A percentile compares a stretch with the other conserved stretches of the same genome.
These are phyloP conservation scores for Wasmannia auropunctata DNA, from an alignment of 1,140 invertebrate species.

Conservation along the genomic window DNA sequence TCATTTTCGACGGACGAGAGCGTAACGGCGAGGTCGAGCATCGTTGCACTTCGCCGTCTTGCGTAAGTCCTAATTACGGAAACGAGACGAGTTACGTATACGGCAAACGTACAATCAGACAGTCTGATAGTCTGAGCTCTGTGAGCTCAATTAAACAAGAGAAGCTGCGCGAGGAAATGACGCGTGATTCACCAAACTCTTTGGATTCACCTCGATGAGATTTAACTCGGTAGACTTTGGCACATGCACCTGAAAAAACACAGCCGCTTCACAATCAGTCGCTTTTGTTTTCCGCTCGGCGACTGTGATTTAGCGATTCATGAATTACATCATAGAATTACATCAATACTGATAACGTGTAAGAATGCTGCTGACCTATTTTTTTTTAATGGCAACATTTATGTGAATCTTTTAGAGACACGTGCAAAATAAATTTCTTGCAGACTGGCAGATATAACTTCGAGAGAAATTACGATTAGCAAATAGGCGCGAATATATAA, in stretches of 20 bases:
- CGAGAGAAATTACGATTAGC: not conserved
- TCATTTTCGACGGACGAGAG: not conserved
- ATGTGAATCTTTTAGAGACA: not conserved
- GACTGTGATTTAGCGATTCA: not conserved
- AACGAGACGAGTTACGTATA: not conserved
- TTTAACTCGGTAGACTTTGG: constrained; percentile 11
- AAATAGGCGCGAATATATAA: not conserved
- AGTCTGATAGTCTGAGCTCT: too few species aligned
- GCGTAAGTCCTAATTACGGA: constrained; percentile 24
- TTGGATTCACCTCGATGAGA: too few species aligned
- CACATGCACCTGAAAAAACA: not conserved
- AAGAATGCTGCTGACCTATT: not conserved
- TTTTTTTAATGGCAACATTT: not conserved
- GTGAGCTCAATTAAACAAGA: not conserved
- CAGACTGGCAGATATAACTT: not conserved
- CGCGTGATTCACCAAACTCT: not conserved
- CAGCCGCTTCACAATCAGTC: too few species aligned
- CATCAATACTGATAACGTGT: not conserved
- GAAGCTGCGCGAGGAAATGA: not conserved
- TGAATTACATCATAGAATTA: not conserved
- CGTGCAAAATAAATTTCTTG: not conserved
- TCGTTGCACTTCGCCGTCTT: not conserved
- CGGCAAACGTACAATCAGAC: not conserved
- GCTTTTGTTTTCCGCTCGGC: not conserved
- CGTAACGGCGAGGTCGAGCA: not conserved